Evolutionary conservation across 2,113 vertebrate genomes (phyloP), one percentile per base, ranked within the genome.

Genomic region (Todiramphus chloris): DNA sequence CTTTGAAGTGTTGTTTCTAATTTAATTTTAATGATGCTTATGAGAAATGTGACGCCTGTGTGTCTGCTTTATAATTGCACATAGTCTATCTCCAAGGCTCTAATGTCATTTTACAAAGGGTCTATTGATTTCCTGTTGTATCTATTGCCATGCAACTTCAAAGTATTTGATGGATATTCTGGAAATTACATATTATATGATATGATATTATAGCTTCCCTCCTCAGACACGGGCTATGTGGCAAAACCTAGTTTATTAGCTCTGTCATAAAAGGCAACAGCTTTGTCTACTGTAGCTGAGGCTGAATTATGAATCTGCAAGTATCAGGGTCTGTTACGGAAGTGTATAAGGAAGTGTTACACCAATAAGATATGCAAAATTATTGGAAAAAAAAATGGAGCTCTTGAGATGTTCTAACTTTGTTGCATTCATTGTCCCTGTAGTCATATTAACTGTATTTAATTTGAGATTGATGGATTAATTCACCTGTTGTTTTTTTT

Each of bases 1-100:
- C 92, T 96, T 86, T 70, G 68, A 96, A 88, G 33, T 1, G 1
- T 77, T 88, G 18, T 51, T 96, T 86, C 93, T 95, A 94, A 96
- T 96, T 90, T 93, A 92, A 83, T 86, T 96, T 83, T 93, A 96
- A 95, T 68, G 51, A 83, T 81, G 46, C 83, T 95, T 91, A 81
- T 95, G 96, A 90, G 96, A 86, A 93, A 90, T 43, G 48, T 70
- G 88, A 96, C 0, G 43, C 85, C 68, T 70, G 27, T 21, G 8
- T 91, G 63, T 88, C 85, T 95, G 83, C 56, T 92, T 75, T 90
- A 14, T 85, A 93, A 96, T 83, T 93, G 94, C 72, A 72, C 27
- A 37, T n/a, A 48, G 67, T 93, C 82, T 53, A 10, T 51, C 86
- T 80, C 88, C 0, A 0, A 68, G 75, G 64, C n/a, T 90, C 58